Percentiles rank a stretch among this genome's conserved stretches.
These are phyloP conservation scores for Maconellicoccus hirsutus DNA, from an alignment of 1,140 invertebrate species.

Conservation along the genomic window DNA sequence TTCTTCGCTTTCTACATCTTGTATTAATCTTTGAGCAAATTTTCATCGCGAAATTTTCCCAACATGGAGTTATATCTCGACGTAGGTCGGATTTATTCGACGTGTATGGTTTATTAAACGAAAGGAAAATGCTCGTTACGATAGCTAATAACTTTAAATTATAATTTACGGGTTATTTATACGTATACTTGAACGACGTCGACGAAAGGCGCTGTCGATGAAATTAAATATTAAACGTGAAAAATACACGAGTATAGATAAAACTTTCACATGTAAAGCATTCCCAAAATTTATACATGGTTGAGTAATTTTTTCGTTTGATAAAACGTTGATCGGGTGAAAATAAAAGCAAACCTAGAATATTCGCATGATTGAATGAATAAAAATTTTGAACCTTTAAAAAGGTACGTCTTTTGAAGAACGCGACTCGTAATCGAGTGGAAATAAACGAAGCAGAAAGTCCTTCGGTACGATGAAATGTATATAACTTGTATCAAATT, in stretches of 20 bases:
- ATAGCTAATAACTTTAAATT: too few relatives aligned
- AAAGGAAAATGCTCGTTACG: too few relatives aligned
- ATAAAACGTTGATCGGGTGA: neutral
- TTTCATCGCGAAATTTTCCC: too few relatives aligned
- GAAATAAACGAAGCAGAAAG: conserved; percentile 4
- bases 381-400: neutral
- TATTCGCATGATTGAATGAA: neutral
- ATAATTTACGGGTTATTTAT: too few relatives aligned
- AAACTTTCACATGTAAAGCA: neutral
- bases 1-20: too few relatives aligned
- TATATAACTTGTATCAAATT: neutral
- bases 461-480: neutral
- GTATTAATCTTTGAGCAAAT: too few relatives aligned
- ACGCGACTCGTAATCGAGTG: neutral
- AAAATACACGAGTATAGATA: neutral
- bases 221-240: neutral
- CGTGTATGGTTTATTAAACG: too few relatives aligned
- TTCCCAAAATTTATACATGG: neutral
- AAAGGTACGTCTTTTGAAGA: neutral
- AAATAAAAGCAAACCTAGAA: neutral
- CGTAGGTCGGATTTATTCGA: too few relatives aligned
- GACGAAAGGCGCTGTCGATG: neutral
- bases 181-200: too few relatives aligned
- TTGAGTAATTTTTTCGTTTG: neutral
- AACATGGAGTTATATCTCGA: too few relatives aligned